Evolutionary conservation across 2,888 invertebrate genomes (phyloP).

Genomic region (Drosophila paranaensis): DNA sequence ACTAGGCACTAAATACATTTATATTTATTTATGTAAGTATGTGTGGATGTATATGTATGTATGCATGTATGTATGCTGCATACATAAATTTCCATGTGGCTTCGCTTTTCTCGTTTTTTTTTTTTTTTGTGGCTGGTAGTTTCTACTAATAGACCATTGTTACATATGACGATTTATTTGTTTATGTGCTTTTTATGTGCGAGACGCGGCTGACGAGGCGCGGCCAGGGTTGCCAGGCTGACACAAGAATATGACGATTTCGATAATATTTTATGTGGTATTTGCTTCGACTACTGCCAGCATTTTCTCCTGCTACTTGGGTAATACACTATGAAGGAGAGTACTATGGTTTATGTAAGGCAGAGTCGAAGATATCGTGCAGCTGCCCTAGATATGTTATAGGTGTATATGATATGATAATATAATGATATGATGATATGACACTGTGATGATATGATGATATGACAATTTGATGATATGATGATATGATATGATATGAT

Average conservation of each 20-base stretch:
- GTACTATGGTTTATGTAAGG: not conserved
- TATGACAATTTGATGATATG: too few relatives aligned
- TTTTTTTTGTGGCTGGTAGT: conserved; percentile 30
- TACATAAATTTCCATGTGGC: conserved; percentile 29
- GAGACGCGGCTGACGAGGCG: conserved; percentile 15
- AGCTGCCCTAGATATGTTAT: too few relatives aligned
- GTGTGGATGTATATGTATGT: not conserved
- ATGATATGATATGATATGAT: too few relatives aligned
- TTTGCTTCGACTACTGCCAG: conserved; percentile 37
- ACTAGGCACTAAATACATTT: conserved; percentile 49
- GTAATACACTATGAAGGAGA: not conserved
- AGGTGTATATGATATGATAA: too few relatives aligned
- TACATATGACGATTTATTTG: conserved; percentile 70
- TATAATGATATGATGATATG: too few relatives aligned
- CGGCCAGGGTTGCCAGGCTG: conserved; percentile 36
- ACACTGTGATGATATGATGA: too few relatives aligned
- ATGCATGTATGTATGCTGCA: not conserved
- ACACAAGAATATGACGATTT: conserved; percentile 56
- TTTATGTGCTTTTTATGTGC: conserved; percentile 68
- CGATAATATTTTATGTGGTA: conserved; percentile 75
- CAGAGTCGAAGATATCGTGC: not conserved
- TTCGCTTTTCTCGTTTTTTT: conserved; percentile 1
- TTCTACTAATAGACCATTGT: conserved; percentile 56
- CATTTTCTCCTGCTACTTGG: conserved; percentile 14
- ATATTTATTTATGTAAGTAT: conserved; percentile 8